phyloP scores from a whole-genome alignment of 2,113 vertebrate species.

The Anoura caudifer region DNA sequence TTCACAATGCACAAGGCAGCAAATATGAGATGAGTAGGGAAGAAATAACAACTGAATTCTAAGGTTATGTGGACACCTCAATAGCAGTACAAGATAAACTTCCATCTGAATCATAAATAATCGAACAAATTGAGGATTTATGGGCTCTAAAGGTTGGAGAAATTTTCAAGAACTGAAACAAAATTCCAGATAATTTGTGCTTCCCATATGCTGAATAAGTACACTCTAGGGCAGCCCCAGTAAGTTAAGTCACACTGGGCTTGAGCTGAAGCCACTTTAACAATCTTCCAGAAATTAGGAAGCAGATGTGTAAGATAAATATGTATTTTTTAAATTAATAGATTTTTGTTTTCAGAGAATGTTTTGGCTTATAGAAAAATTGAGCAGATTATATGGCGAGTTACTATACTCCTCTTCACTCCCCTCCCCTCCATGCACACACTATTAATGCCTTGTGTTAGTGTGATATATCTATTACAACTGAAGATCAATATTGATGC shows the following conservation, averaged over 20 bases:
- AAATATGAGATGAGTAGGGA: background rate
- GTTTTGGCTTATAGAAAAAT: background rate
- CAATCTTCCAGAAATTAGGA: background rate
- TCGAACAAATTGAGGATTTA: background rate
- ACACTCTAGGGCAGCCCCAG: background rate
- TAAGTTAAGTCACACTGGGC: background rate
- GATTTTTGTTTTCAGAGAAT: background rate
- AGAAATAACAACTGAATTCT: background rate
- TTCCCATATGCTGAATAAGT: background rate
- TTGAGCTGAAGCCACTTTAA: background rate
- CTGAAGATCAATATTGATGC: background rate
- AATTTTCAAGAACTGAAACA: background rate
- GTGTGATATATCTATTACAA: background rate
- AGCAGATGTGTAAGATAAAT: background rate
- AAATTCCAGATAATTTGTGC: background rate
- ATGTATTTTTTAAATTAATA: background rate
- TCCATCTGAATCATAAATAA: background rate
- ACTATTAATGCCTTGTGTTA: background rate
- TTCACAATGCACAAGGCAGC: constrained; percentile 44
- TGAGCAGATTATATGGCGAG: background rate
- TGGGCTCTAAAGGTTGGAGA: background rate
- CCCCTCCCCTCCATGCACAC: background rate
- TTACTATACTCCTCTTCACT: background rate
- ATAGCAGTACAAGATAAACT: background rate
- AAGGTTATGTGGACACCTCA: background rate